Evolutionary conservation across 2,888 invertebrate genomes (phyloP).

Genomic region (Cremastobaeus sp.): DNA sequence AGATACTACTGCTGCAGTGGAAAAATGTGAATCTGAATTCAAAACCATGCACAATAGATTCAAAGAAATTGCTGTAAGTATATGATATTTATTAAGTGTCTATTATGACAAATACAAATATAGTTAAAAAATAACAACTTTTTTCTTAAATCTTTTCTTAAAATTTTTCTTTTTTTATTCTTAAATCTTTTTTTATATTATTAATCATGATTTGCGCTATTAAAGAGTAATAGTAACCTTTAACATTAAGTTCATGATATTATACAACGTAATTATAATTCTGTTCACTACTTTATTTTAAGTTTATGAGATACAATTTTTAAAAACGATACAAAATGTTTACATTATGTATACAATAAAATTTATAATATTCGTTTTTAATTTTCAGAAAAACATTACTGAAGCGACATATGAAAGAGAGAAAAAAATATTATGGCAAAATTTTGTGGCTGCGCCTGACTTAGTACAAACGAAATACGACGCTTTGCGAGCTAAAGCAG

Average conservation of each 20-base stretch:
- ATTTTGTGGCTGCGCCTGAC: constrained; percentile 71
- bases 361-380: constrained; percentile 16
- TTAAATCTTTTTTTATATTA: too few species aligned
- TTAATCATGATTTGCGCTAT: too few species aligned
- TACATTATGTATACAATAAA: too few species aligned
- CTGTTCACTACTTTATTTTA: too few species aligned
- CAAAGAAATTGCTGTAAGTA: constrained; percentile 71
- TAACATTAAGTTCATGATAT: too few species aligned
- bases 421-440: constrained; percentile 73
- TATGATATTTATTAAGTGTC: background rate
- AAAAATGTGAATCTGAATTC: constrained; percentile 65
- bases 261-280: too few species aligned
- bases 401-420: constrained; percentile 67
- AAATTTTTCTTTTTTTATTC: too few species aligned
- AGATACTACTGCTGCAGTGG: constrained; percentile 61
- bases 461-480: constrained; percentile 65
- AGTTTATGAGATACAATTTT: too few species aligned
- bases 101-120: background rate
- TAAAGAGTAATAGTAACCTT: too few species aligned
- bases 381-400: constrained; percentile 67
- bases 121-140: too few species aligned
- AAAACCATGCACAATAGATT: constrained; percentile 68
- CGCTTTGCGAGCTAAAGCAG: constrained; percentile 63
- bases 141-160: too few species aligned
- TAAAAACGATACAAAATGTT: too few species aligned